Percentiles rank a stretch among this genome's conserved stretches.
These are phyloP conservation scores for Leontocebus nigricollis DNA, from an alignment of 2,797 vertebrate genomes.

Conservation along the genomic window DNA sequence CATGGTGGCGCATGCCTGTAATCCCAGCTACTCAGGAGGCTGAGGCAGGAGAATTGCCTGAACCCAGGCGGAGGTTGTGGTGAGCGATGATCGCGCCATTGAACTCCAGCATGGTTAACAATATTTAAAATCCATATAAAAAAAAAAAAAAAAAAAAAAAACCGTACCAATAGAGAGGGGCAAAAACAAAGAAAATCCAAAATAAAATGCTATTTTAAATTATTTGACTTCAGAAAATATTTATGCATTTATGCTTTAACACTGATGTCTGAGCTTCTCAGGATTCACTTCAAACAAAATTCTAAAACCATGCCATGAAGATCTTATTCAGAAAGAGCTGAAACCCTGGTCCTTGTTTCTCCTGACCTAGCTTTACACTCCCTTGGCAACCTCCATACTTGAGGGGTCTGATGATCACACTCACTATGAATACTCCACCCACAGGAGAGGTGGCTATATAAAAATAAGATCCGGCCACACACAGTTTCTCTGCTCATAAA, in stretches of 20 bases:
- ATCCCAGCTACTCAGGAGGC: too few relatives aligned
- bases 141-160: too few relatives aligned
- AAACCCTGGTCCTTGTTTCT: not conserved
- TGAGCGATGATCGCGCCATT: too few relatives aligned
- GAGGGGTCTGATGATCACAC: not conserved
- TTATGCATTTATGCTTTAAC: slow-evolving; percentile 2
- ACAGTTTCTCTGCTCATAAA: not conserved
- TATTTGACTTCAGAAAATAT: slow-evolving; percentile 11
- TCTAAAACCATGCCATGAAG: slow-evolving; percentile 10
- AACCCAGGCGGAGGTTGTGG: too few relatives aligned
- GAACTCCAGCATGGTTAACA: too few relatives aligned
- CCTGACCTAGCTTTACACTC: not conserved
- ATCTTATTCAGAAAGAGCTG: not conserved
- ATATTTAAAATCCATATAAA: too few relatives aligned
- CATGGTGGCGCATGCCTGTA: too few relatives aligned
- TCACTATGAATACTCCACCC: not conserved
- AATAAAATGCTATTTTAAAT: slow-evolving; percentile 51
- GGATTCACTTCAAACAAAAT: slow-evolving; percentile 47
- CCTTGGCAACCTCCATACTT: not conserved
- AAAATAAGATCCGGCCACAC: not conserved
- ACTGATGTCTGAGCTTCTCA: not conserved
- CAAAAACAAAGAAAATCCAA: slow-evolving; percentile 24
- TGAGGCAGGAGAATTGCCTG: too few relatives aligned
- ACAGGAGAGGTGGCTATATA: not conserved
- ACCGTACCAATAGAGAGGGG: not conserved